Evolutionary conservation across 2,113 vertebrate species (phyloP).

Genomic region (Malurus elegans): DNA sequence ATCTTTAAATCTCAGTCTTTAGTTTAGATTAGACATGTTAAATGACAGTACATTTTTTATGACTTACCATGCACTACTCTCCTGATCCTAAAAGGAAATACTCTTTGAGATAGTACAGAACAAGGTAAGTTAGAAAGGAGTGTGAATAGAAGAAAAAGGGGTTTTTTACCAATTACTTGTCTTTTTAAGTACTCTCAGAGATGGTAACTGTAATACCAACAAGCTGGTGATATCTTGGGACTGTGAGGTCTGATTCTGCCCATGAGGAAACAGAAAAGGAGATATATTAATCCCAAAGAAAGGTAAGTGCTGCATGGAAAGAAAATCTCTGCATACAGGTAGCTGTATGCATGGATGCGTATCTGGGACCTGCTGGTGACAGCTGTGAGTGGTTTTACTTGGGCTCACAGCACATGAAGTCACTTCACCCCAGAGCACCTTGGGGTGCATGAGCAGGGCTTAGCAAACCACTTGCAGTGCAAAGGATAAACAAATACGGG

Average conservation of each 20-base stretch:
- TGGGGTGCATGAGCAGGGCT: background rate
- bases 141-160: background rate
- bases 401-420: background rate
- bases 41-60: background rate
- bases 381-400: background rate
- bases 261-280: background rate
- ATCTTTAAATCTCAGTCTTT: conserved; percentile 5
- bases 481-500: background rate
- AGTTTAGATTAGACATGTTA: background rate
- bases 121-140: background rate
- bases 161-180: background rate
- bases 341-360: background rate
- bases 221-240: background rate
- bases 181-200: background rate
- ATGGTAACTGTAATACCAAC: background rate
- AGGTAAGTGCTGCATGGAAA: background rate
- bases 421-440: background rate
- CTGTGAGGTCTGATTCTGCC: background rate
- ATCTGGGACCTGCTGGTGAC: background rate
- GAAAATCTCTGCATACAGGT: background rate
- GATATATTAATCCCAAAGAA: background rate
- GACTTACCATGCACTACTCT: background rate
- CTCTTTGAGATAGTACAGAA: background rate
- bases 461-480: background rate
- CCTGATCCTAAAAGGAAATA: background rate